Conservation (phyloP, 2,113 vertebrate species). For the Serinus canaria region DNA sequence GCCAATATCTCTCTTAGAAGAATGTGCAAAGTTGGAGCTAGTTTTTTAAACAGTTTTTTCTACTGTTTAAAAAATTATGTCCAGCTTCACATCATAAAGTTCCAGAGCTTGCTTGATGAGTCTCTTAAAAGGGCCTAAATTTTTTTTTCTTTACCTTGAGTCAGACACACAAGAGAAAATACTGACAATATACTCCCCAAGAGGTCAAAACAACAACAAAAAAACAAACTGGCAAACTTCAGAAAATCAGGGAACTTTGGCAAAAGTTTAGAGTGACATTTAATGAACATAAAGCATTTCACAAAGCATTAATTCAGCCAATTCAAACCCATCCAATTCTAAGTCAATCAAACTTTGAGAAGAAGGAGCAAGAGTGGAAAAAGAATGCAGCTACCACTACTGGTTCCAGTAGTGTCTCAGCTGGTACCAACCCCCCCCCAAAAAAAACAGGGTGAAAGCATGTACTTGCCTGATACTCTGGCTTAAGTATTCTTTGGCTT, state of each 20-base stretch:
- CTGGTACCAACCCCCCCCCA: too few relatives aligned
- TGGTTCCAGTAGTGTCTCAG: not conserved
- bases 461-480: rapidly evolving
- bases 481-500: rapidly evolving
- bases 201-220: not conserved
- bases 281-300: not conserved
- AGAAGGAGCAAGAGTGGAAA: not conserved
- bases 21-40: not conserved
- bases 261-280: not conserved
- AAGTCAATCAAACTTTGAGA: not conserved
- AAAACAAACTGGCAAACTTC: not conserved
- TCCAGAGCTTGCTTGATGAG: rapidly evolving
- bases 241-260: not conserved
- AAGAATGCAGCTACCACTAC: too few relatives aligned
- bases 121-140: not conserved
- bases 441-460: rapidly evolving
- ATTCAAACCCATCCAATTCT: not conserved
- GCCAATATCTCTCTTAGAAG: not conserved
- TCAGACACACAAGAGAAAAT: not conserved
- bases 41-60: too few relatives aligned
- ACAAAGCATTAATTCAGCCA: not conserved
- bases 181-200: not conserved
- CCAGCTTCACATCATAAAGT: not conserved
- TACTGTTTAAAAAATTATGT: not conserved
- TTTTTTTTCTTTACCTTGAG: too few relatives aligned